Evolutionary conservation across 1,140 invertebrate genomes (phyloP).

Genomic region (Aphelinus certus): DNA sequence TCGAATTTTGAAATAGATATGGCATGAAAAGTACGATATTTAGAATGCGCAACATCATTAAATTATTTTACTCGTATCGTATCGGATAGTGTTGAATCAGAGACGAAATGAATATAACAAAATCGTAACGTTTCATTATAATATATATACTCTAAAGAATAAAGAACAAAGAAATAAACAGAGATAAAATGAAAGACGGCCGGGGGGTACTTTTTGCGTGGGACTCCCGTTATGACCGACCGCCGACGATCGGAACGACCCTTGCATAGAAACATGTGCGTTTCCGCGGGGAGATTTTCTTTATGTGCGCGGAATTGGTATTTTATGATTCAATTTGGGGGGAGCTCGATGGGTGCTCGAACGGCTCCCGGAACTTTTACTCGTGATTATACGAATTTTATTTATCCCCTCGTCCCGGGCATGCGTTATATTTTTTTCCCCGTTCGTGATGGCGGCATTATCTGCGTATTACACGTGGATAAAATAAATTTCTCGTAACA

Average conservation of each 20-base stretch:
- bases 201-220: conserved; percentile 4
- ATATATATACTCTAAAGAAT: too few species aligned
- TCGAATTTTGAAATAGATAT: too few species aligned
- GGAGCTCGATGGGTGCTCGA: neutral
- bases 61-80: too few species aligned
- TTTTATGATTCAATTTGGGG: conserved; percentile 35
- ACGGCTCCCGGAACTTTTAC: conserved; percentile 10
- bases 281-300: conserved; percentile 28
- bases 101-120: too few species aligned
- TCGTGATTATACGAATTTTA: conserved; percentile 25
- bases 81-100: too few species aligned
- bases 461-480: neutral
- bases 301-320: conserved; percentile 21
- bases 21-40: too few species aligned
- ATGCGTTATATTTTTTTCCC: neutral
- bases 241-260: conserved; percentile 16
- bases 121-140: too few species aligned
- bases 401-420: conserved; percentile 1
- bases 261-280: conserved; percentile 20
- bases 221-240: neutral
- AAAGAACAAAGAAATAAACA: neutral
- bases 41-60: too few species aligned
- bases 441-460: conserved; percentile 1
- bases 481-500: conserved; percentile 11
- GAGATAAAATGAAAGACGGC: neutral